Conservation (phyloP, 1,140 invertebrate genomes). For the Rhyzopertha dominica region DNA sequence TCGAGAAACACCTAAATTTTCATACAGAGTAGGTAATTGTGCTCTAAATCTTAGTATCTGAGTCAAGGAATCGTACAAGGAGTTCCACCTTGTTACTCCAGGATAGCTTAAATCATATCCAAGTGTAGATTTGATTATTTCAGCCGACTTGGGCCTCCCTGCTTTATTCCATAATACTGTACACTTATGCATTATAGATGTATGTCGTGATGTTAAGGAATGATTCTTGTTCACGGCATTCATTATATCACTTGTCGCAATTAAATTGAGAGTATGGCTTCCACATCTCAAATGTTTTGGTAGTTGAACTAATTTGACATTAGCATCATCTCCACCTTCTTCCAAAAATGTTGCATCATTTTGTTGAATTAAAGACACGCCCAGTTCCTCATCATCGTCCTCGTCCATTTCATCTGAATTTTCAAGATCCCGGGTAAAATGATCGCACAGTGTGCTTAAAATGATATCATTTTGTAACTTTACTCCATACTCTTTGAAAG, state of each 20-base stretch:
- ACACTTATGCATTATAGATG: slow-evolving; percentile 17
- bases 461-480: slow-evolving; percentile 5
- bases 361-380: slow-evolving; percentile 2
- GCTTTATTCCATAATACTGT: slow-evolving; percentile 18
- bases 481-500: slow-evolving; percentile 22
- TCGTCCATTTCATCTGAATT: slow-evolving; percentile 4
- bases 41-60: slow-evolving; percentile 10
- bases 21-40: too few species aligned
- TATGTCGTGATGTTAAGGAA: not conserved
- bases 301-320: too few species aligned
- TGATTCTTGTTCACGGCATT: not conserved
- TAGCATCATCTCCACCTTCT: slow-evolving; percentile 1
- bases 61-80: slow-evolving; percentile 17
- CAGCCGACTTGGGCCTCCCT: slow-evolving; percentile 21
- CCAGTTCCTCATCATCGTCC: not conserved
- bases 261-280: slow-evolving; percentile 10
- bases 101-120: slow-evolving; percentile 14
- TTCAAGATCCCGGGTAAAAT: too few species aligned
- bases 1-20: too few species aligned
- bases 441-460: too few species aligned
- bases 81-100: slow-evolving; percentile 27
- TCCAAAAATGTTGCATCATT: not conserved
- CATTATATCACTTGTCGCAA: slow-evolving; percentile 5
- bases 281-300: slow-evolving; percentile 13
- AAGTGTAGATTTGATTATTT: slow-evolving; percentile 19